Conservation (phyloP, 2,888 invertebrate genomes). For the Himalopsyche tibetana region DNA sequence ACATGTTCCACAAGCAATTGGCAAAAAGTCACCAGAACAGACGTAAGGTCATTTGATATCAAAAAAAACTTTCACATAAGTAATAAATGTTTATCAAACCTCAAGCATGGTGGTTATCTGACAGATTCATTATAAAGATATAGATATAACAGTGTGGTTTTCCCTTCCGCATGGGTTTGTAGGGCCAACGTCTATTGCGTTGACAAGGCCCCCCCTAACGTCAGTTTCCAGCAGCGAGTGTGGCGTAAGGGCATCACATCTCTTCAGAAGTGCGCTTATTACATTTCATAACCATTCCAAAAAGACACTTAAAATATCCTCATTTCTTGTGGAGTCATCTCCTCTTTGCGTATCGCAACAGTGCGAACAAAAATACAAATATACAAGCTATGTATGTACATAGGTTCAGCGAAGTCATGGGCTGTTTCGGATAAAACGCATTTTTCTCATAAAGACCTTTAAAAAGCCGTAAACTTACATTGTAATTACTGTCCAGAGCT, state of each 20-base stretch:
- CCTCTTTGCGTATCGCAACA: slow-evolving; percentile 46
- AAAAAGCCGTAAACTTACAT: slow-evolving; percentile 85
- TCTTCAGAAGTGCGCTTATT: slow-evolving; percentile 46
- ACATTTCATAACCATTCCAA: slow-evolving; percentile 37
- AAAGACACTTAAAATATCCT: slow-evolving; percentile 48
- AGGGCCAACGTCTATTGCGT: slow-evolving; percentile 45
- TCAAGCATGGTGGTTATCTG: slow-evolving; percentile 17
- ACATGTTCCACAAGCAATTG: not conserved
- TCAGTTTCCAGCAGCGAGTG: slow-evolving; percentile 54
- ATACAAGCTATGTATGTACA: slow-evolving; percentile 55
- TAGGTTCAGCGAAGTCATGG: slow-evolving; percentile 54
- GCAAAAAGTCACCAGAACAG: slow-evolving; percentile 10
- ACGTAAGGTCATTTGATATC: slow-evolving; percentile 52
- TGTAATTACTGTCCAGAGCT: slow-evolving; percentile 97
- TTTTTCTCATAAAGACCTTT: slow-evolving; percentile 62
- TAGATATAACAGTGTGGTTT: not conserved
- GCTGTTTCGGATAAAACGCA: slow-evolving; percentile 62
- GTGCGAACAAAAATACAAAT: slow-evolving; percentile 53
- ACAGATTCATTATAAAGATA: slow-evolving; percentile 11
- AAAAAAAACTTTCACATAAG: slow-evolving; percentile 53
- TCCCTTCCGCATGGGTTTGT: slow-evolving; percentile 31
- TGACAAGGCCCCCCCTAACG: slow-evolving; percentile 55
- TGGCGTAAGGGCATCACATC: slow-evolving; percentile 53
- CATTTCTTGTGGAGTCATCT: slow-evolving; percentile 31
- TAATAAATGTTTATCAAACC: slow-evolving; percentile 53